Base-by-base conservation (phyloP, 2,797 vertebrate species). In the Syndactyla subalaris region DNA sequence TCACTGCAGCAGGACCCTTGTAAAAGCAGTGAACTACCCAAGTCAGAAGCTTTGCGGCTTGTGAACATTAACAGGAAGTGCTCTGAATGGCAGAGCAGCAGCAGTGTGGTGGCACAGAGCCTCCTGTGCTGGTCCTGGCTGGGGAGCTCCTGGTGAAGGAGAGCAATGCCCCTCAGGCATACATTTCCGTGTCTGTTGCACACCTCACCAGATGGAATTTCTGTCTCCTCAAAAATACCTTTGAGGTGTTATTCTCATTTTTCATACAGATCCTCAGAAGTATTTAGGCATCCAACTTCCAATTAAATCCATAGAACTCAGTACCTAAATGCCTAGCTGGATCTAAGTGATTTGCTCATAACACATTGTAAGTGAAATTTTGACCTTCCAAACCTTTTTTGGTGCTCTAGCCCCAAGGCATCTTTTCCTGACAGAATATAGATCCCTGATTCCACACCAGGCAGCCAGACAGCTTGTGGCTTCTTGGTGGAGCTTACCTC, bases 21-120 rank as follows among this genome's bases (percentile, higher is more conserved):
- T 54, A 55, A 39, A 71, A 65, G 51, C 67, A 73, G 27, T 0
- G 0, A 63, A 43, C n/a, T 55, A 4, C 20, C 9, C 0, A 0
- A 34, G 45, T 15, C 52, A 43, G 72, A 48, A 72, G 38, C 26
- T 34, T 12, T 13, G 26, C 1, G 18, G 36, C 45, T 70, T 72
- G 51, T 34, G 59, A 30, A 18, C 3, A 2, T 12, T 1, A 12
- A 10, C 2, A 8, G 32, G 36, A 66, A 22, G 19, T 7, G 51
- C 46, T 65, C 36, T 30, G 65, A 54, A 24, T 5, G 12, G 21
- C 32, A 49, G 45, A 26, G 26, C 29, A 59, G 63, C 45, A 71
- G 54, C 3, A 3, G 18, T 0, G 0, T 0, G 4, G 30, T 59
- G 65, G 36, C 58, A 83, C 20, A 45, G 76, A 71, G 49, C 62